Evolutionary conservation across 2,888 invertebrate species (phyloP), one percentile per base, ranked within the genome.

Genomic region (Caenorhabditis sp.): DNA sequence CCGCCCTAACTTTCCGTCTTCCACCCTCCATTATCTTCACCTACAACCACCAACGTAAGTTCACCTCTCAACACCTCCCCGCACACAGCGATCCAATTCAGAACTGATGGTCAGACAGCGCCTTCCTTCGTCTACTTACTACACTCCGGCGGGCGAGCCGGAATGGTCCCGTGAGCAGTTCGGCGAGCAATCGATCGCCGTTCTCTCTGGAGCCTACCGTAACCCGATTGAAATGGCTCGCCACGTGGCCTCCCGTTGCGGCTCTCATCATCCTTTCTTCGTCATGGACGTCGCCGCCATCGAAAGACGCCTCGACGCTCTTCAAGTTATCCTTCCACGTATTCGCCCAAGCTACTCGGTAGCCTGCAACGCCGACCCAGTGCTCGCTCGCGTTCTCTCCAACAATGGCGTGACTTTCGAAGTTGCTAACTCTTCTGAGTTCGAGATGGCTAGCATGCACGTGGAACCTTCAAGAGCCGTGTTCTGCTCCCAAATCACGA

Each of bases 321-420:
- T 98, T 96, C 92, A 92, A 85, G 91, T 92, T 79, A 92, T 92
- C 76, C 91, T 98, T 32, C 85, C 88, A 9, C 79, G 86, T 13
- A 80, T 88, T 26, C 62, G 58, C 2, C 84, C 87, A 1, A 83
- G 56, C 72, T 89, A 87, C 70, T 95, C 98, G 85, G 95, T 99
- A 78, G 97, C 98, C 90, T 98, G 98, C 91, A 98, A 99, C 90
- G 95, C 96, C 88, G 94, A 94, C 89, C 92, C 93, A 62, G 91
- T 93, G 81, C 92, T 99, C n/a, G 78, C 80, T 15, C 76, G 79
- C 35, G 71, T 86, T 39, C 65, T 87, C n/a, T 85, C 86, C 17
- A 78, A 81, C 53, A 55, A 94, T 35, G 97, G 96, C 45, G 92
- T 93, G 43, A 94, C 94, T 79, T 99, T 99, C 90, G 98, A 98